Conservation (phyloP, 2,113 vertebrate genomes). For the Actinemys pallida region DNA sequence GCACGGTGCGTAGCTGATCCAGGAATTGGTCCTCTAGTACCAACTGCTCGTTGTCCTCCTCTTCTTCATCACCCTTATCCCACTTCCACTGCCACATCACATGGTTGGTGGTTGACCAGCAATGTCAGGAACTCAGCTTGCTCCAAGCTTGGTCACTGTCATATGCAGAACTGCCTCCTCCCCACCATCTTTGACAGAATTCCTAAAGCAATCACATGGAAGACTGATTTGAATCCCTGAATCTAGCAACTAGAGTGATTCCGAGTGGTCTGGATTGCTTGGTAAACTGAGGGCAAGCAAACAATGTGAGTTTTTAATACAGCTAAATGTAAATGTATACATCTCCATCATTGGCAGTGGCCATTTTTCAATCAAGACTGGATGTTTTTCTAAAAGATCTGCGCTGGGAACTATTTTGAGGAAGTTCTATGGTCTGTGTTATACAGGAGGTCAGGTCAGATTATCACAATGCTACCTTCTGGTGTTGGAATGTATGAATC, state of each 20-base stretch:
- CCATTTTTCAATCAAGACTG: not conserved
- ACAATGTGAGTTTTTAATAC: not conserved
- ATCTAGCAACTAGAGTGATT: not conserved
- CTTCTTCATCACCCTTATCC: not conserved
- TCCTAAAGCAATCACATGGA: not conserved
- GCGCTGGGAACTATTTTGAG: not conserved
- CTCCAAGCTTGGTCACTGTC: not conserved
- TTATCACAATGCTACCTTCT: not conserved
- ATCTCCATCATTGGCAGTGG: not conserved
- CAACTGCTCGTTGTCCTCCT: not conserved
- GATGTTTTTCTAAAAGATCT: not conserved
- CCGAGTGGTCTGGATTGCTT: not conserved
- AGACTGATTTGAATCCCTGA: not conserved
- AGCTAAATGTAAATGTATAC: not conserved
- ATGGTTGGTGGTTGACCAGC: not conserved
- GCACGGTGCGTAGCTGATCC: not conserved
- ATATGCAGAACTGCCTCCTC: not conserved
- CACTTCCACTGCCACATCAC: not conserved
- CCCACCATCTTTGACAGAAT: not conserved
- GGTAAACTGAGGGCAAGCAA: not conserved
- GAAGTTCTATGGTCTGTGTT: not conserved
- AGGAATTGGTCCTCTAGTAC: not conserved
- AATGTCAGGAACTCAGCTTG: not conserved
- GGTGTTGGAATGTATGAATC: not conserved
- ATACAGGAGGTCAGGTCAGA: not conserved